Base-by-base conservation (phyloP, 2,888 invertebrate species). In the Schizaphis graminum region DNA sequence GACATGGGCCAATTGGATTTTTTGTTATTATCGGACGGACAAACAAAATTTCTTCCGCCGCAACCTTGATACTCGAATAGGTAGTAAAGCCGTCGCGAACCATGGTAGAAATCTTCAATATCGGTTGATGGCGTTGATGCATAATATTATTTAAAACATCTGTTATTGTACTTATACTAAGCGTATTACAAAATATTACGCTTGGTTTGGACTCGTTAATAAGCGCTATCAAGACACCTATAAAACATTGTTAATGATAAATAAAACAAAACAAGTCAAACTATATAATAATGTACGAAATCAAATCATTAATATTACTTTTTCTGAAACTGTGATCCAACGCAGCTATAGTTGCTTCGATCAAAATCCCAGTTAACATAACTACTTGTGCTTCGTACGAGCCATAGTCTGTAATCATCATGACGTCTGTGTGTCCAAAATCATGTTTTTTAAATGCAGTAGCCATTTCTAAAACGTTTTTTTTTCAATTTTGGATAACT, bases 401-500 rank as follows among this genome's bases (percentile, higher is more conserved):
- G 0, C 92, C 92, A 13, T 49, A 88, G 28, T 88, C 92, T 21
- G n/a, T 41, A 2, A 10, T 53, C 92, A 88, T 88, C 0, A 92
- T 24, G 28, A 92, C 49, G 21, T 92, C 92, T 26, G 0, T 16
- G n/a, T n/a, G n/a, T n/a, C n/a, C n/a, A n/a, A n/a, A n/a, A n/a
- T n/a, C n/a, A n/a, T n/a, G n/a, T n/a, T 41, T 53, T n/a, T 67
- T 53, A 28, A 92, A 28, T 1, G n/a, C 10, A 35, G 67, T 11
- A 11, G 88, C 49, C 87, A 92, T 41, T 0, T 87, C 92, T 16
- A 92, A 53, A 21, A 92, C 88, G 53, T n/a, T 92, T 88, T 21
- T 88, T 92, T 53, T 88, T 92, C 67, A 92, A 41, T 44, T 88
- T 67, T 28, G 88, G 21, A 44, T 92, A 92, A 35, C 87, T 11